Evolutionary conservation across 2,888 invertebrate genomes (phyloP).

Genomic region (Aradus depressus): DNA sequence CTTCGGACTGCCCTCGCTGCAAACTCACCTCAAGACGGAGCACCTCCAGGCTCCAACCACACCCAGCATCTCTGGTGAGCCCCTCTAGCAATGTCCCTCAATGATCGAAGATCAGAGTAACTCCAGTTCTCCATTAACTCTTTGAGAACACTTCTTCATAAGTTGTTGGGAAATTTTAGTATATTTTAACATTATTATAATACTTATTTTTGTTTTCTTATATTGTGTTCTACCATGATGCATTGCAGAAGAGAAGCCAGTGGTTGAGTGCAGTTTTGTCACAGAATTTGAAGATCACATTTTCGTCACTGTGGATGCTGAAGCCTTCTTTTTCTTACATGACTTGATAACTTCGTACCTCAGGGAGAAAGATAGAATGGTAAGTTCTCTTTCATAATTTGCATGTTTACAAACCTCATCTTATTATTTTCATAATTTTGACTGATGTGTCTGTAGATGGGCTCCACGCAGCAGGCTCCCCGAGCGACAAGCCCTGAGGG

Average conservation of each 20-base stretch:
- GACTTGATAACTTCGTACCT: constrained; percentile 93
- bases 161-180: not conserved
- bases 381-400: too few relatives aligned
- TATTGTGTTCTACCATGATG: not conserved
- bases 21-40: constrained; percentile 84
- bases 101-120: too few relatives aligned
- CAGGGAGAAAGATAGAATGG: constrained; percentile 80
- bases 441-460: too few relatives aligned
- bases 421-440: too few relatives aligned
- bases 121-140: not conserved
- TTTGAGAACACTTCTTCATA: not conserved
- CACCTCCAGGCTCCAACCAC: constrained; percentile 68
- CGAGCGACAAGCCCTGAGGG: constrained; percentile 23
- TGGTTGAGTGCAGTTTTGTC: constrained; percentile 92
- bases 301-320: constrained; percentile 94
- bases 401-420: too few relatives aligned
- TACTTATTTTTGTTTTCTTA: constrained; percentile 2
- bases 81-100: not conserved
- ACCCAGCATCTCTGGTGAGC: constrained; percentile 51
- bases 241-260: constrained; percentile 49
- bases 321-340: constrained; percentile 95
- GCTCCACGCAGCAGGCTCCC: constrained; percentile 16
- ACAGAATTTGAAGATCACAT: constrained; percentile 98
- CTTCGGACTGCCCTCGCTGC: constrained; percentile 86
- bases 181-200: not conserved